Base-by-base conservation (phyloP, 2,888 invertebrate genomes). In the Pyralis farinalis region DNA sequence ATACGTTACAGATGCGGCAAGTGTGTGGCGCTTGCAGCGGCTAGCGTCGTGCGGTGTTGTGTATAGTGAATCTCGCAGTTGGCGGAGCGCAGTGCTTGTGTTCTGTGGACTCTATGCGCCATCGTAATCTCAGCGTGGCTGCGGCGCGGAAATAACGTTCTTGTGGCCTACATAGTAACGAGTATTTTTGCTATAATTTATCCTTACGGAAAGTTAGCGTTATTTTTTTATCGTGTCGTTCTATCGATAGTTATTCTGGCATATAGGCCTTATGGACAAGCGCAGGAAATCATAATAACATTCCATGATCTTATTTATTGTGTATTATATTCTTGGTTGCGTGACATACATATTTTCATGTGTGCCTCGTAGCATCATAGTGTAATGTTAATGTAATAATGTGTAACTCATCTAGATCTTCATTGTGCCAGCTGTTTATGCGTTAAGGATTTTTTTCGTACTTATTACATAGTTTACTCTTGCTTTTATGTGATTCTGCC, bases 111-210 rank as follows among this genome's bases (percentile, higher is more conserved):
- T 31, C 21, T 33, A 25, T 16, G 34, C 36, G 39, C 27, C 44
- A 44, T 47, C 7, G 25, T 7, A 25, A 25, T 25, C n/a, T 25
- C 7, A 7, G 36, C 42, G 25, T 25, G 5, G 25, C 25, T 7
- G 25, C 25, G 25, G n/a, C 7, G 25, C 25, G 39, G 40, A 53
- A 45, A 39, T 51, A 63, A 59, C 56, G 55, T 67, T 68, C 51
- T 66, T 62, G 68, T 68, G 75, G 75, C 75, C 74, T 75, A 75
- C 66, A 53, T 53, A 59, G 55, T 71, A 72, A 71, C 62, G 91
- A 72, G 91, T 92, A 90, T 92, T 84, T 84, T 84, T 84, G 84
- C 82, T 84, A 84, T 84, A 83, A 84, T 83, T 82, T 78, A 80
- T 80, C 72, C 65, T 74, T 73, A 74, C 58, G 66, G 71, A 74